Percentiles rank a stretch among this genome's conserved stretches.
phyloP scores from a whole-genome alignment of 2,888 invertebrate genomes.

The Caenorhabditis sulstoni region DNA sequence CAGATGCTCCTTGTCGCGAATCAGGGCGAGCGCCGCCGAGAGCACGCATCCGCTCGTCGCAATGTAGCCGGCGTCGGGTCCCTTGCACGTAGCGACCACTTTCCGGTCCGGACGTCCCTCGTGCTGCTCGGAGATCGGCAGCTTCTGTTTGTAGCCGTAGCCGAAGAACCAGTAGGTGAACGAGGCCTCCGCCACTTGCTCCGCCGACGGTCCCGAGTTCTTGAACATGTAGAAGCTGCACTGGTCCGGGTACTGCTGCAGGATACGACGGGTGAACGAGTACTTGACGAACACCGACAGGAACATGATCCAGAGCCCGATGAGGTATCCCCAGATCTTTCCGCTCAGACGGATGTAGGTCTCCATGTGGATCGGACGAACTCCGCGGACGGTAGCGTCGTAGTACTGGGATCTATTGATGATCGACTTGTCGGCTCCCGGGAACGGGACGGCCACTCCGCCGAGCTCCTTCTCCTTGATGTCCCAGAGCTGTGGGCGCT shows the following conservation, averaged over 20 bases:
- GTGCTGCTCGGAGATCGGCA: slow-evolving; percentile 81
- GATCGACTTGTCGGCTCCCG: slow-evolving; percentile 83
- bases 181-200: slow-evolving; percentile 82
- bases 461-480: slow-evolving; percentile 74
- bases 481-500: slow-evolving; percentile 67
- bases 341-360: slow-evolving; percentile 86
- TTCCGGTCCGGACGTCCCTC: slow-evolving; percentile 85
- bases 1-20: slow-evolving; percentile 88
- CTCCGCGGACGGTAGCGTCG: slow-evolving; percentile 85
- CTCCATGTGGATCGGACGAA: slow-evolving; percentile 85
- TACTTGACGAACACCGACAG: slow-evolving; percentile 85
- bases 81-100: slow-evolving; percentile 85
- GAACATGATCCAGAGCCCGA: slow-evolving; percentile 75
- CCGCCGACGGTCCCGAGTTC: slow-evolving; percentile 83
- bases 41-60: slow-evolving; percentile 85
- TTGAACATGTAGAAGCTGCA: slow-evolving; percentile 87
- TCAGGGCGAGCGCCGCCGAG: slow-evolving; percentile 86
- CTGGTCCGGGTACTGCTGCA: slow-evolving; percentile 86
- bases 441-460: slow-evolving; percentile 87
- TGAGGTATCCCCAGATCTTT: slow-evolving; percentile 84
- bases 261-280: slow-evolving; percentile 84
- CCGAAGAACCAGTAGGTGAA: slow-evolving; percentile 87
- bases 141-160: slow-evolving; percentile 87
- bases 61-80: slow-evolving; percentile 82
- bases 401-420: slow-evolving; percentile 87